Percentiles rank a stretch among this genome's conserved stretches.
Conservation (phyloP, 2,888 invertebrate genomes). For the Leucophora obtusa region DNA sequence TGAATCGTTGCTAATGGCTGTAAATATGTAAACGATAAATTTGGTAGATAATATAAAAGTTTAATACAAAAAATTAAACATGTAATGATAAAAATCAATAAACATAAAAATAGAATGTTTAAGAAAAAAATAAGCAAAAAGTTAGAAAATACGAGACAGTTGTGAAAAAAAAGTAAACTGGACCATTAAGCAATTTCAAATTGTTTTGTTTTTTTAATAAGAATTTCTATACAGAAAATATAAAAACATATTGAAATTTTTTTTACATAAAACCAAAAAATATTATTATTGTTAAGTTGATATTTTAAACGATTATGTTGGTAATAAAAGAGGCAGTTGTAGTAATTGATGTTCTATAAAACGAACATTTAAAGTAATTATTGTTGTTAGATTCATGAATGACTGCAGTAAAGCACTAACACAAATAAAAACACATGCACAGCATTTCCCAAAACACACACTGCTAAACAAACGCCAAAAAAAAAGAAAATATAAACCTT, state of each 20-base stretch:
- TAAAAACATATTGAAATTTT: background rate
- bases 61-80: background rate
- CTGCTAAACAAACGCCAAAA: background rate
- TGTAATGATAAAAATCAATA: conserved; percentile 1
- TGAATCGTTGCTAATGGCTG: conserved; percentile 1
- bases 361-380: background rate
- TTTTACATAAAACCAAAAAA: background rate
- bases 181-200: background rate
- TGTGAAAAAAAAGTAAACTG: background rate
- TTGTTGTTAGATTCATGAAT: background rate
- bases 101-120: background rate
- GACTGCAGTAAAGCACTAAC: background rate
- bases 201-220: background rate
- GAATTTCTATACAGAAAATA: too few relatives aligned
- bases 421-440: background rate
- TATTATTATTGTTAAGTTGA: background rate
- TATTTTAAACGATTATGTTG: background rate
- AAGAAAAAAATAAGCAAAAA: background rate
- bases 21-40: background rate
- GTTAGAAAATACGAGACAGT: background rate
- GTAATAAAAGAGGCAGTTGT: background rate
- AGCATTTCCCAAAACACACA: background rate
- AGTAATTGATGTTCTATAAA: background rate
- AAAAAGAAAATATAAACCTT: background rate
- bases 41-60: background rate